Percentiles rank a stretch among this genome's conserved stretches.
phyloP scores from a whole-genome alignment of 2,888 invertebrate genomes.

The Merodon equestris region DNA sequence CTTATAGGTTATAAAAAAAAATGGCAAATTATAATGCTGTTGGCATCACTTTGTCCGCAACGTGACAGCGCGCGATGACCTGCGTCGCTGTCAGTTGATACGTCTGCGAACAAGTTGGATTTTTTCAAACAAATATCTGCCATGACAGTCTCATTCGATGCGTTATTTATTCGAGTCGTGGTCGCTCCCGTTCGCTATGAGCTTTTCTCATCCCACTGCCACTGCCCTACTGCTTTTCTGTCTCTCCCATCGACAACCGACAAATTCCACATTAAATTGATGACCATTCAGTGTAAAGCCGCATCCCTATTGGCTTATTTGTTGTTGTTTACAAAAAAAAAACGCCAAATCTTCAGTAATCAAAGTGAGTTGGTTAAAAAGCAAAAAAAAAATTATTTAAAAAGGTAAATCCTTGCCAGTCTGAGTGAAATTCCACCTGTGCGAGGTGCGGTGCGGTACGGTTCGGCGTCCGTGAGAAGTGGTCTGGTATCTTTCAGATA shows the following conservation, averaged over 20 bases:
- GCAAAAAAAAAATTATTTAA: slow-evolving; percentile 45
- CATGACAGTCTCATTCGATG: slow-evolving; percentile 58
- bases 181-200: not conserved
- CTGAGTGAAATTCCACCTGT: slow-evolving; percentile 14
- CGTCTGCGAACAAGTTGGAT: slow-evolving; percentile 27
- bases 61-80: not conserved
- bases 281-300: too few species aligned
- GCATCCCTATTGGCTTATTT: too few species aligned
- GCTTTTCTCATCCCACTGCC: slow-evolving; percentile 21
- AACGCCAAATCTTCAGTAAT: too few species aligned
- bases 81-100: slow-evolving; percentile 7
- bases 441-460: slow-evolving; percentile 12
- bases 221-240: slow-evolving; percentile 20
- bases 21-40: too few species aligned
- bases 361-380: slow-evolving; percentile 5
- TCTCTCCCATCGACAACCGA: not conserved
- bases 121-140: slow-evolving; percentile 56
- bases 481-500: slow-evolving; percentile 30
- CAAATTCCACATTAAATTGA: slow-evolving; percentile 28
- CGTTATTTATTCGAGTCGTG: slow-evolving; percentile 29
- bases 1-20: too few species aligned
- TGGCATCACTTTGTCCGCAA: slow-evolving; percentile 25
- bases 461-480: slow-evolving; percentile 17
- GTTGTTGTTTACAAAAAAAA: too few species aligned
- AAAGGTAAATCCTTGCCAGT: slow-evolving; percentile 7